phyloP scores from a whole-genome alignment of 2,113 vertebrate genomes.

The Girardinichthys multiradiatus region DNA sequence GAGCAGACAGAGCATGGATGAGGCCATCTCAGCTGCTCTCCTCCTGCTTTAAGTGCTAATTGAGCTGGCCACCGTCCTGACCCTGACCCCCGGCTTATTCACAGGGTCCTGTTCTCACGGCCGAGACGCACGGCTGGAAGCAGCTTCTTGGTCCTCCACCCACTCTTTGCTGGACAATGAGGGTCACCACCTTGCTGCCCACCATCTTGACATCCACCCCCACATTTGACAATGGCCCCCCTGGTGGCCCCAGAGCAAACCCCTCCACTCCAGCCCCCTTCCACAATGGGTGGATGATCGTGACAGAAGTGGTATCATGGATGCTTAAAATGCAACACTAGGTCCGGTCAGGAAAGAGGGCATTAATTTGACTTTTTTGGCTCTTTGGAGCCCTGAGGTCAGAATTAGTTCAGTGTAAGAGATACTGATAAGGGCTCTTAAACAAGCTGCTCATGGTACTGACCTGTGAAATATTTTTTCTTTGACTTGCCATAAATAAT shows the following conservation, averaged over 20 bases:
- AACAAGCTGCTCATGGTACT: neutral
- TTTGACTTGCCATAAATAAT: neutral
- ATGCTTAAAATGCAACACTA: constrained; percentile 49
- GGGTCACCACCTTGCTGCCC: constrained; percentile 66
- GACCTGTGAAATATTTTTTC: neutral
- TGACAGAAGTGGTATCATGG: constrained; percentile 54
- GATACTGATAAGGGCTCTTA: neutral
- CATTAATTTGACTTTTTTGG: constrained; percentile 34
- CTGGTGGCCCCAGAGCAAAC: constrained; percentile 25
- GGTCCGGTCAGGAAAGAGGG: constrained; percentile 19
- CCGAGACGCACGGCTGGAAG: constrained; percentile 62
- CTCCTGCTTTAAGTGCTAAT: constrained; percentile 73
- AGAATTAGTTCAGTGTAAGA: constrained; percentile 24
- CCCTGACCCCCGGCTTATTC: constrained; percentile 69
- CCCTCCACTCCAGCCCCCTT: neutral
- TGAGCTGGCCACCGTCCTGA: constrained; percentile 63
- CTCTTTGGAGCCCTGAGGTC: constrained; percentile 30
- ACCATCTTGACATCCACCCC: constrained; percentile 74
- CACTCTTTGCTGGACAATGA: constrained; percentile 52
- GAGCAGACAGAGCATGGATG: constrained; percentile 47
- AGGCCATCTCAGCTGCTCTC: constrained; percentile 59
- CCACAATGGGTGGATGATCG: constrained; percentile 46
- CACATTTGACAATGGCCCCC: constrained; percentile 61
- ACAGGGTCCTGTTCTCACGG: constrained; percentile 72
- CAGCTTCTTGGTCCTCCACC: constrained; percentile 50